These are phyloP conservation scores for Cephus pygmeus DNA, from an alignment of 2,888 invertebrate species.

Conservation along the genomic window DNA sequence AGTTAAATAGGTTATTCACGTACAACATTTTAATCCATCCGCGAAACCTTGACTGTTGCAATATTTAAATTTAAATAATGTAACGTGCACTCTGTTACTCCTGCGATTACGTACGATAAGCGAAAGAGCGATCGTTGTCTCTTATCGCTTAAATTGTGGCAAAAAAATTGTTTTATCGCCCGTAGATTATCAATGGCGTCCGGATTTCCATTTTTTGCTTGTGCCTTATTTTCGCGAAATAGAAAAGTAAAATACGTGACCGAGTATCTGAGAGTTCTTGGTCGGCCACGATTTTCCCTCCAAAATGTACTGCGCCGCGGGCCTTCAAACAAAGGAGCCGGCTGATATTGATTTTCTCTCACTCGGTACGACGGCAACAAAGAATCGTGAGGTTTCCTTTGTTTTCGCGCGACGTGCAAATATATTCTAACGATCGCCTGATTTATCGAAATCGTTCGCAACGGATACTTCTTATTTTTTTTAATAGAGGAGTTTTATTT, in stretches of 20 bases:
- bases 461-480: background rate
- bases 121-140: background rate
- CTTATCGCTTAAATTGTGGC: background rate
- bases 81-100: background rate
- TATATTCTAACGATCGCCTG: background rate
- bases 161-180: background rate
- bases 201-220: background rate
- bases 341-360: conserved; percentile 60
- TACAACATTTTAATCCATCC: background rate
- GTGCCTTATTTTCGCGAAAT: background rate
- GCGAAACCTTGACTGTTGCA: no score
- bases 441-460: background rate
- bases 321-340: conserved; percentile 52
- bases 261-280: background rate
- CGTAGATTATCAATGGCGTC: background rate
- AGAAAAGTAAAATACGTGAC: background rate
- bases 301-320: conserved; percentile 41
- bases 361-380: conserved; percentile 50
- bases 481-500: background rate
- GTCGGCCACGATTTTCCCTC: conserved; percentile 42
- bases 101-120: background rate
- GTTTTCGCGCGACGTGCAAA: conserved; percentile 10
- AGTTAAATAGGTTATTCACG: background rate
- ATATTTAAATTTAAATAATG: background rate
- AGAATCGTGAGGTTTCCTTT: conserved; percentile 42